Evolutionary conservation across 2,888 invertebrate species (phyloP).

Genomic region (Callimorpha dominula): DNA sequence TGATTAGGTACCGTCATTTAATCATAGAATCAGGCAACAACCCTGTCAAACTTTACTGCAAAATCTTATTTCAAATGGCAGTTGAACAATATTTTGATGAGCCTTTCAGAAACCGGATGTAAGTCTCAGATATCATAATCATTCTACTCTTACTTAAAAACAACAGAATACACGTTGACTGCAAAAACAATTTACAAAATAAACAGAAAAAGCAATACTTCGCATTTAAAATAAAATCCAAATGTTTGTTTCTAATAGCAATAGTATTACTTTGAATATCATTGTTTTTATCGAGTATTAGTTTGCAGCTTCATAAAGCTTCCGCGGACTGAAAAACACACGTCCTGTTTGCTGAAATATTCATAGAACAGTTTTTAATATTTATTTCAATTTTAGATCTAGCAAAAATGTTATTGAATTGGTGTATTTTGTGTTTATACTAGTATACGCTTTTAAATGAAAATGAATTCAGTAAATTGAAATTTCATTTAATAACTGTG

Average conservation of each 20-base stretch:
- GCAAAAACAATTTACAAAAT: constrained; percentile 16
- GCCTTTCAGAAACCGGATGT: too few species aligned
- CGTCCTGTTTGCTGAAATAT: constrained; percentile 46
- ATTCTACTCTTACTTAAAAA: background rate
- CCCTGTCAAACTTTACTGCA: too few species aligned
- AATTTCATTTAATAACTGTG: too few species aligned
- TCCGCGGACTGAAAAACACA: constrained; percentile 49
- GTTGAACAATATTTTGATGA: too few species aligned
- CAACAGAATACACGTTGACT: background rate
- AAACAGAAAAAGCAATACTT: constrained; percentile 23
- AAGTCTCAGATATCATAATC: background rate
- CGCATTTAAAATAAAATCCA: constrained; percentile 40
- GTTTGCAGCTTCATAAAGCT: constrained; percentile 51
- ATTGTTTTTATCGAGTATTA: constrained; percentile 50
- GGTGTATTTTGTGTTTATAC: background rate
- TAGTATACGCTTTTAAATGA: background rate
- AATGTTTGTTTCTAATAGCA: constrained; percentile 33
- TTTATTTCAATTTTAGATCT: background rate
- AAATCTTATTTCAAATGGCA: too few species aligned
- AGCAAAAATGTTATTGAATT: background rate
- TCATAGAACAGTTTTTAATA: constrained; percentile 25
- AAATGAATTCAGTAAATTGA: background rate
- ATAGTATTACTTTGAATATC: constrained; percentile 31
- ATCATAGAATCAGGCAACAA: too few species aligned
- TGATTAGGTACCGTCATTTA: too few species aligned